A percentile compares a stretch with the other conserved stretches of the same genome.
Evolutionary conservation across 64 coral and sea anemone species (phyloP).

Genomic region (Orbicella faveolata): DNA sequence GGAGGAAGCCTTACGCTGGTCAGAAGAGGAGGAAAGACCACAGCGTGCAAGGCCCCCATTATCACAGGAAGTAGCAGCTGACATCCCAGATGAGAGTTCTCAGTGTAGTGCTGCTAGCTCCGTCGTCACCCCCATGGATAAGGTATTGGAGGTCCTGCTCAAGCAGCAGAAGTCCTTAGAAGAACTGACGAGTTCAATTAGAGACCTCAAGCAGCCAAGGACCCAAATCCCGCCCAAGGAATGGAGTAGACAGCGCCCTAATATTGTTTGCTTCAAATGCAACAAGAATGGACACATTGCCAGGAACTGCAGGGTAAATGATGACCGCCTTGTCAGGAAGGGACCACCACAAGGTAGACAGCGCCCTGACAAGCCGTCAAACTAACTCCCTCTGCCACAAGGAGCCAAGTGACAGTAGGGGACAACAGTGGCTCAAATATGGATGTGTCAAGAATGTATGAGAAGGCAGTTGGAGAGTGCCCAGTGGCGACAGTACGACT

Average conservation of each 20-base stretch:
- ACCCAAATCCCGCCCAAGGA: background rate
- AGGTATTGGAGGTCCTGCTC: background rate
- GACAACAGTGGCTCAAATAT: slow-evolving; percentile 28
- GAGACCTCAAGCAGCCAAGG: background rate
- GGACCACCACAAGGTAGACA: background rate
- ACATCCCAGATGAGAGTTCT: background rate
- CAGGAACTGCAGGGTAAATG: background rate
- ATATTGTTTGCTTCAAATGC: slow-evolving; percentile 20
- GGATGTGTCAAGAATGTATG: slow-evolving; percentile 17
- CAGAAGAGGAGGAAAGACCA: slow-evolving; percentile 56
- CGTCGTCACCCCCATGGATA: background rate
- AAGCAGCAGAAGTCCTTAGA: background rate
- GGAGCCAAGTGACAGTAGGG: slow-evolving; percentile 46
- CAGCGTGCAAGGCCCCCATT: background rate
- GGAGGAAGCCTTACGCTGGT: slow-evolving; percentile 58
- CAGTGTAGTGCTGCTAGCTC: background rate
- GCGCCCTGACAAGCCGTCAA: slow-evolving; percentile 19
- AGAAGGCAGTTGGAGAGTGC: slow-evolving; percentile 66
- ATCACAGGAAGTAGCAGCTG: background rate
- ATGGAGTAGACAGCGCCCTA: background rate
- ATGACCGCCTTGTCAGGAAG: background rate
- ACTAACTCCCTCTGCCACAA: slow-evolving; percentile 8
- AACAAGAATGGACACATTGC: slow-evolving; percentile 3
- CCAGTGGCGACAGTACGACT: slow-evolving; percentile 42
- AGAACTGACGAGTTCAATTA: background rate